These are phyloP conservation scores for Lates japonicus DNA, from an alignment of 2,797 vertebrate species.

Conservation along the genomic window DNA sequence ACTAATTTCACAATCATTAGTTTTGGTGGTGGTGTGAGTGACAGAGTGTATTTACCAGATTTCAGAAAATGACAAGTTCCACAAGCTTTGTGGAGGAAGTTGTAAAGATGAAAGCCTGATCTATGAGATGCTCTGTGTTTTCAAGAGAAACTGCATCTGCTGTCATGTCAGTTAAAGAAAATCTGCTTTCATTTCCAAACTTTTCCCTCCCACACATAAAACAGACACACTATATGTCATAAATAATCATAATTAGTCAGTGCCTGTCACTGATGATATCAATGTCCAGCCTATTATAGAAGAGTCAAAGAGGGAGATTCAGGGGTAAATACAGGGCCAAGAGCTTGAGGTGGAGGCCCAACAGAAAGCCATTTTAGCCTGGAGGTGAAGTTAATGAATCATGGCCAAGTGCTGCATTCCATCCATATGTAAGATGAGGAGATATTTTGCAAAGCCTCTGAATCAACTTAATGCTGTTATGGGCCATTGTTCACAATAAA, in stretches of 20 bases:
- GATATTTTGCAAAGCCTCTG: constrained; percentile 90
- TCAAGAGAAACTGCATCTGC: constrained; percentile 45
- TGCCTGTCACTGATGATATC: constrained; percentile 7
- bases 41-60: constrained; percentile 77
- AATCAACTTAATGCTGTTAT: constrained; percentile 92
- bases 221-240: background rate
- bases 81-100: constrained; percentile 62
- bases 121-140: constrained; percentile 66
- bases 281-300: constrained; percentile 13
- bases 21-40: constrained; percentile 87
- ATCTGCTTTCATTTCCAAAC: background rate
- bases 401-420: constrained; percentile 88
- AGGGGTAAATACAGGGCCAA: constrained; percentile 59
- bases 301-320: constrained; percentile 21
- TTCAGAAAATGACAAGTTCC: constrained; percentile 70
- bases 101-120: constrained; percentile 80
- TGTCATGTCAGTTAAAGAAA: background rate
- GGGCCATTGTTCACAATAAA: constrained; percentile 95
- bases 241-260: background rate
- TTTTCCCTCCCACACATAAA: constrained; percentile 7
- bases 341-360: constrained; percentile 88
- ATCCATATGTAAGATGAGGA: constrained; percentile 90
- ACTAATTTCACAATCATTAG: constrained; percentile 99
- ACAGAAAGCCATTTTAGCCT: constrained; percentile 88
- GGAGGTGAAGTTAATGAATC: constrained; percentile 92